A percentile compares a stretch with the other conserved stretches of the same genome.
Evolutionary conservation across 2,113 vertebrate species (phyloP).

Genomic region (Pachyramphus minor): DNA sequence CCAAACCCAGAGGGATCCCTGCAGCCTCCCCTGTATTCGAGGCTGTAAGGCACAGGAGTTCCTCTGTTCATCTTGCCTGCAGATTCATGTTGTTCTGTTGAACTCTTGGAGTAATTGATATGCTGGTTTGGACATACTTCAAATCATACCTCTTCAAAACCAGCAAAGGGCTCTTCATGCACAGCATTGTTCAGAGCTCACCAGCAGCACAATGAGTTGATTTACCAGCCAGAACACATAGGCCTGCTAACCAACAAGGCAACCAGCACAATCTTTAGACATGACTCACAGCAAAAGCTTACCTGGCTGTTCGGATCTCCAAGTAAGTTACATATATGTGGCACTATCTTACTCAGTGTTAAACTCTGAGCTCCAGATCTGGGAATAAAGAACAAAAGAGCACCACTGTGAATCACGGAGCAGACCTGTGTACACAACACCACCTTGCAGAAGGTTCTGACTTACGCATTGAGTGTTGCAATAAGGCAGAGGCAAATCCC

Average conservation of each 20-base stretch:
- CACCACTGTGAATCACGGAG: not conserved
- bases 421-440: not conserved
- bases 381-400: conserved; percentile 46
- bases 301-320: conserved; percentile 98
- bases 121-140: not conserved
- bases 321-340: conserved; percentile 97
- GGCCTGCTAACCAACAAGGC: not conserved
- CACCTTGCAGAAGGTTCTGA: not conserved
- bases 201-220: not conserved
- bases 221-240: not conserved
- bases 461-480: conserved; percentile 91
- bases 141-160: not conserved
- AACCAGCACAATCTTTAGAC: not conserved
- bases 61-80: not conserved
- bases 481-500: conserved; percentile 97
- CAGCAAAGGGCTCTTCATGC: not conserved
- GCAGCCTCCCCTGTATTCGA: not conserved
- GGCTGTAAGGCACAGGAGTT: not conserved
- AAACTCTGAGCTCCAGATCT: conserved; percentile 96
- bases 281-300: conserved; percentile 19
- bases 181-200: not conserved
- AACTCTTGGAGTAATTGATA: not conserved
- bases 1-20: not conserved
- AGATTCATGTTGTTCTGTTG: not conserved
- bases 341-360: conserved; percentile 98